Conservation (phyloP, 2,888 invertebrate species). For the Amphimallon solstitiale region DNA sequence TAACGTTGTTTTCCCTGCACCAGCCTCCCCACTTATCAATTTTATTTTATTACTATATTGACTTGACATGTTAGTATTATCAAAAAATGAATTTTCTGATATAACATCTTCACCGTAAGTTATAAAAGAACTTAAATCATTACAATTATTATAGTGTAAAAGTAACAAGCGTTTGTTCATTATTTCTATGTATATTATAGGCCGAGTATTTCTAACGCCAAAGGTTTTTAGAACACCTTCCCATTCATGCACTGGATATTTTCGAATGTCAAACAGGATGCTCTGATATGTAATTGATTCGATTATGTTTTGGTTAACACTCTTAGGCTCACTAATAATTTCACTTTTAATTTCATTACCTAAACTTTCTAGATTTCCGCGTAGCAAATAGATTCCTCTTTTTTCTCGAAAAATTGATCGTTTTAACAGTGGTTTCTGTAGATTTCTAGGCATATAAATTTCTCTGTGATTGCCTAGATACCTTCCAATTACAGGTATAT, state of each 20-base stretch:
- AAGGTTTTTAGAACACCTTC: background rate
- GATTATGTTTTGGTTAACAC: no score
- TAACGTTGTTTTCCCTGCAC: conserved; percentile 13
- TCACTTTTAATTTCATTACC: no score
- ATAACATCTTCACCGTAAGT: background rate
- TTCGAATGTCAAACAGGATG: background rate
- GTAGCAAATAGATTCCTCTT: background rate
- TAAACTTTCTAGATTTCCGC: no score
- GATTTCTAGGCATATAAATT: conserved; percentile 2
- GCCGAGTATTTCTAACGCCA: no score
- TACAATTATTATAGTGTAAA: background rate
- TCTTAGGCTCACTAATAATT: no score
- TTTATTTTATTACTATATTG: background rate
- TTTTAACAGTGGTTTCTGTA: background rate
- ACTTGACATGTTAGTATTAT: no score
- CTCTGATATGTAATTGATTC: background rate
- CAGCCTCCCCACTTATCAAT: conserved; percentile 1
- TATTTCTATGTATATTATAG: background rate
- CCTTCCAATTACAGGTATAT: background rate
- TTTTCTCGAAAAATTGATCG: background rate
- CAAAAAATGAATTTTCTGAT: conserved; percentile 3
- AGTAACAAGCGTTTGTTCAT: background rate
- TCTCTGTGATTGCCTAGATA: background rate
- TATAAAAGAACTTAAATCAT: background rate
- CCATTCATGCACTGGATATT: background rate